Percentiles rank a stretch among this genome's conserved stretches.
Evolutionary conservation across 2,888 invertebrate genomes (phyloP).

Genomic region (Mesochorus sp.): DNA sequence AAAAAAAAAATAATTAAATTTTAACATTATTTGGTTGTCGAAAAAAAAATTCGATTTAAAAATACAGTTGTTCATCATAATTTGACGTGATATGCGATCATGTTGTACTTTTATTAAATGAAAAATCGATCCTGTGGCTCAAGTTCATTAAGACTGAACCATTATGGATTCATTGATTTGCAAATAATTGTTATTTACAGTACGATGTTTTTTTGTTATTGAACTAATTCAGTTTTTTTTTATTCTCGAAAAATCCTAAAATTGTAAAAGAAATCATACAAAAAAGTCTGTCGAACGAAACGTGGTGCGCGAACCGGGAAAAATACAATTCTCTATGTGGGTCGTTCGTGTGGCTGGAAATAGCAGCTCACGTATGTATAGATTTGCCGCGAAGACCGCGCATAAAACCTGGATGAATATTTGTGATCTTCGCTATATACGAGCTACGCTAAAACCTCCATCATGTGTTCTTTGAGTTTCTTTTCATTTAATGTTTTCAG

Average conservation of each 20-base stretch:
- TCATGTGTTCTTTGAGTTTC: not conserved
- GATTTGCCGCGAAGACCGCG: conserved; percentile 24
- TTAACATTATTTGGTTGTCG: too few species aligned
- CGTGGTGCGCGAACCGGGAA: conserved; percentile 43
- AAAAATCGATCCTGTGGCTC: too few species aligned
- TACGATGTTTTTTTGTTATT: too few species aligned
- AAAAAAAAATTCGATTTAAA: too few species aligned
- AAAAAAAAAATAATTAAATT: too few species aligned
- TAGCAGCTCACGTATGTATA: conserved; percentile 64
- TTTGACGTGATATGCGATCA: too few species aligned
- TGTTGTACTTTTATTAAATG: too few species aligned
- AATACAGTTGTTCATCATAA: too few species aligned
- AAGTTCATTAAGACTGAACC: too few species aligned
- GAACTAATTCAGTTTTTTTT: too few species aligned
- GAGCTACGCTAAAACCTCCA: not conserved
- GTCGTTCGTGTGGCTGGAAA: conserved; percentile 73
- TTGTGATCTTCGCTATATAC: not conserved
- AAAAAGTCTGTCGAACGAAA: not conserved
- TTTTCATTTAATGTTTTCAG: not conserved
- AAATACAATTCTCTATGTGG: conserved; percentile 77
- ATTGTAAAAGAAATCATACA: not conserved
- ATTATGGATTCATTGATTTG: too few species aligned
- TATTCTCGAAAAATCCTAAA: not conserved
- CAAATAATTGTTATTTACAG: too few species aligned
- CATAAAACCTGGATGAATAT: conserved; percentile 40